phyloP scores from a whole-genome alignment of 1,140 invertebrate species.

The Drosophila aff. region DNA sequence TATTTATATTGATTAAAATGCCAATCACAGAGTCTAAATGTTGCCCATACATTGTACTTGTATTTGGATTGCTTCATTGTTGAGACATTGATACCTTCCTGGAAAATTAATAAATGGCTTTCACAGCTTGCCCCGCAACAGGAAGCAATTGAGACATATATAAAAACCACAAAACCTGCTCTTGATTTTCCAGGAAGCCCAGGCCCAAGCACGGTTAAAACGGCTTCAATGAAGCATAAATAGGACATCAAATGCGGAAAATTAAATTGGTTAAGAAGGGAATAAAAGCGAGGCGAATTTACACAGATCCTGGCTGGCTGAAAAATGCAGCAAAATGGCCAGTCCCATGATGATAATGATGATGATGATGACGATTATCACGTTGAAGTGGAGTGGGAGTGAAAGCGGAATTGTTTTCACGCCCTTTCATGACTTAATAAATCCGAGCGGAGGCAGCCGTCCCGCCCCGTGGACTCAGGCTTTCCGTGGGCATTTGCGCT shows the following conservation, averaged over 20 bases:
- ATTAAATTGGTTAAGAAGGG: conserved; percentile 30
- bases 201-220: conserved; percentile 13
- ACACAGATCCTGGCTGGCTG: conserved; percentile 15
- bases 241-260: conserved; percentile 57
- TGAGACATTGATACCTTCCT: neutral
- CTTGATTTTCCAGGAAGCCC: conserved; percentile 13
- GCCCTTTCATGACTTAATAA: conserved; percentile 76
- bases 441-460: conserved; percentile 42
- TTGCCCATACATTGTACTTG: neutral
- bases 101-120: conserved; percentile 6
- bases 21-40: neutral
- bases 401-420: conserved; percentile 27
- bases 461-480: conserved; percentile 11
- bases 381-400: conserved; percentile 4
- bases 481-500: conserved; percentile 58
- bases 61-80: neutral
- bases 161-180: neutral
- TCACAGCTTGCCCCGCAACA: neutral
- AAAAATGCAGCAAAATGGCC: conserved; percentile 67
- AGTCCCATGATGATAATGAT: conserved; percentile 20
- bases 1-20: conserved; percentile 1
- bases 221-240: conserved; percentile 59
- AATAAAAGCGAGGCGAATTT: conserved; percentile 1
- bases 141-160: conserved; percentile 17
- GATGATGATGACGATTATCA: conserved; percentile 12